Conservation (phyloP, 2,113 vertebrate species). For the Sterrhoptilus dennistouni region DNA sequence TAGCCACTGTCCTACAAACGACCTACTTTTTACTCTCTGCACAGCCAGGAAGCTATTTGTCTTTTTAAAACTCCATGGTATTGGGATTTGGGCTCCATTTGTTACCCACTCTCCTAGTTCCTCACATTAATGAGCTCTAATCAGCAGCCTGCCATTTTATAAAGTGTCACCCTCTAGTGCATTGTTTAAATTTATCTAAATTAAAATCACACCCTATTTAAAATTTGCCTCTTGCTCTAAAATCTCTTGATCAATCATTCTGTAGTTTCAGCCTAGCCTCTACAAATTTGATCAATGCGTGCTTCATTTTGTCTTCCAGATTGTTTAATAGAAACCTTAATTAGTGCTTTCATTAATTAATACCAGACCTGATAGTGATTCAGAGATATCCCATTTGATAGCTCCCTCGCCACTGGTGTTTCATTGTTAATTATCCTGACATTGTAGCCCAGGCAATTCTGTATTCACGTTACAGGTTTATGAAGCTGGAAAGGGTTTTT, state of each 20-base stretch:
- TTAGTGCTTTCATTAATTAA: conserved; percentile 51
- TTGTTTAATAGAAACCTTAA: conserved; percentile 48
- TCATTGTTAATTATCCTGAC: conserved; percentile 3
- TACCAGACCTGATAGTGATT: background rate
- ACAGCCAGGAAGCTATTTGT: background rate
- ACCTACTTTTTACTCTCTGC: background rate
- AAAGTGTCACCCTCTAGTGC: background rate
- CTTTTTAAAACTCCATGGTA: background rate
- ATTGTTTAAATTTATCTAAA: conserved; percentile 61
- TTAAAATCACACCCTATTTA: conserved; percentile 64
- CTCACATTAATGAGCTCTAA: background rate
- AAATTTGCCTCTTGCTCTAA: conserved; percentile 25
- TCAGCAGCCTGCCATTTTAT: conserved; percentile 2
- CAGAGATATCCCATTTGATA: conserved; percentile 19
- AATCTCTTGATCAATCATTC: conserved; percentile 31
- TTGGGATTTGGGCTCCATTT: conserved; percentile 4
- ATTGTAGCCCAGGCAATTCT: background rate
- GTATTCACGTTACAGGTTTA: background rate
- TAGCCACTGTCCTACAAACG: background rate
- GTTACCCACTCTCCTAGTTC: background rate
- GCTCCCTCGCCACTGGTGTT: background rate
- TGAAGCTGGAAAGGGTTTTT: background rate
- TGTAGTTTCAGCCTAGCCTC: background rate
- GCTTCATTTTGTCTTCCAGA: conserved; percentile 22
- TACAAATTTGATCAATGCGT: background rate